Conservation (phyloP, 2,888 invertebrate species). For the Metellina segmentata region DNA sequence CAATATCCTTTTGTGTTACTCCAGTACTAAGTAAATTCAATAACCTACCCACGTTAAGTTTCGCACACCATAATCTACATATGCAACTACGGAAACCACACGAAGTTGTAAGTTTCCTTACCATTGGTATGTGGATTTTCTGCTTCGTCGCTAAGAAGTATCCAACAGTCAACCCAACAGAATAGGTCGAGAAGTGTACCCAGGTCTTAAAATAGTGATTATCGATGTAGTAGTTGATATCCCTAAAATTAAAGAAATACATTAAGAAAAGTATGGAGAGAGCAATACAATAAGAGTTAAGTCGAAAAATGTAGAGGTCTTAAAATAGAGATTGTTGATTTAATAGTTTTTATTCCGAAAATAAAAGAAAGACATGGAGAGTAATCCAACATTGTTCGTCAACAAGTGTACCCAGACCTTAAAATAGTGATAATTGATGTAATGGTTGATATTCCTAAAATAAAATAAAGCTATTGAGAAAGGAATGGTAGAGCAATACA, state of each 20-base stretch:
- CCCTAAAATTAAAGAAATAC: background rate
- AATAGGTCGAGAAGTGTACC: constrained; percentile 49
- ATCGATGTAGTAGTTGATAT: constrained; percentile 39
- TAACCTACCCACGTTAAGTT: no score
- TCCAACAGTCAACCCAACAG: constrained; percentile 56
- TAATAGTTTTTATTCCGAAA: constrained; percentile 30
- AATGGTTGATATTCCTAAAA: constrained; percentile 35
- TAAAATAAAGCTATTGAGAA: background rate
- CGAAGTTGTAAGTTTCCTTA: background rate
- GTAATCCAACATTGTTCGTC: constrained; percentile 27
- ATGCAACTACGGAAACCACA: no score
- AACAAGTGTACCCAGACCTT: constrained; percentile 35
- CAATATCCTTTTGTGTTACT: no score
- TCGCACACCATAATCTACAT: no score
- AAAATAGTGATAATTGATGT: constrained; percentile 51
- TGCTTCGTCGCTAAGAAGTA: constrained; percentile 54
- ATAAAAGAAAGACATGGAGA: background rate
- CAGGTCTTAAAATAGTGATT: constrained; percentile 53
- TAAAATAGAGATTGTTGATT: constrained; percentile 48
- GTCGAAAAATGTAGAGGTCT: constrained; percentile 35
- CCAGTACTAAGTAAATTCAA: no score
- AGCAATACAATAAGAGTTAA: no score
- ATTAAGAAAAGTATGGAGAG: no score
- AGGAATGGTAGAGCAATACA: no score
- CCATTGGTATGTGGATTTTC: constrained; percentile 54